Evolutionary conservation across 64 coral and sea anemone species (phyloP), one percentile per base, ranked within the genome.

Genomic region (Pocillopora damicornis): DNA sequence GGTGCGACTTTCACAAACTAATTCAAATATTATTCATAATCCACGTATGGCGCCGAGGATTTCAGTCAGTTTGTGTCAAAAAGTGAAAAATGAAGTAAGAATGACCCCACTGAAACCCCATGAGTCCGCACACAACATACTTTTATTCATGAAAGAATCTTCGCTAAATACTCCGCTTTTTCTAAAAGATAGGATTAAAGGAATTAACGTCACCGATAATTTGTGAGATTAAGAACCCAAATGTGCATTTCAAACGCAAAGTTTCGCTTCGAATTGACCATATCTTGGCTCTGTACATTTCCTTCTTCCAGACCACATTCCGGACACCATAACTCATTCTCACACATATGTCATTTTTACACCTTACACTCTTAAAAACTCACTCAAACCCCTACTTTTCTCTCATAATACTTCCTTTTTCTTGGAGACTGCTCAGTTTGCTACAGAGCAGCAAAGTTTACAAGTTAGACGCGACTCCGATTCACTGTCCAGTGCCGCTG

Each of bases 291-390:
- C 5, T 30, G 38, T 16, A 81, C 10, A n/a, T 81, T 81, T 81
- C 38, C 81, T 42, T 66, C 37, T 58, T 42, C 26, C 20, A 72
- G 82, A 87, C 90, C 90, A 80, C 90, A 92, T 91, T 87, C 86
- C 75, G 63, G 76, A 87, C n/a, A 64, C 86, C 90, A 92, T 92
- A 87, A 61, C 83, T 92, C 90, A 92, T 87, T 72, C 82, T 87
- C 38, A 26, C 90, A 87, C 90, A 87, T 68, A 92, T 92, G 90
- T 92, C 90, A 87, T 10, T 87, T 92, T 87, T 92, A 92, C 90
- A 92, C 90, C 90, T 92, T 61, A 7, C 6, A 60, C 69, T 73
- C 75, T 87, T 73, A n/a, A 81, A 59, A 92, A 59, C 61, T 77
- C 83, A 56, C n/a, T 60, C 61, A 77, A 88, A 88, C 63, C 45